Percentiles rank a stretch among this genome's conserved stretches.
Conservation (phyloP, 2,113 vertebrate genomes). For the Zosterops japonicus region DNA sequence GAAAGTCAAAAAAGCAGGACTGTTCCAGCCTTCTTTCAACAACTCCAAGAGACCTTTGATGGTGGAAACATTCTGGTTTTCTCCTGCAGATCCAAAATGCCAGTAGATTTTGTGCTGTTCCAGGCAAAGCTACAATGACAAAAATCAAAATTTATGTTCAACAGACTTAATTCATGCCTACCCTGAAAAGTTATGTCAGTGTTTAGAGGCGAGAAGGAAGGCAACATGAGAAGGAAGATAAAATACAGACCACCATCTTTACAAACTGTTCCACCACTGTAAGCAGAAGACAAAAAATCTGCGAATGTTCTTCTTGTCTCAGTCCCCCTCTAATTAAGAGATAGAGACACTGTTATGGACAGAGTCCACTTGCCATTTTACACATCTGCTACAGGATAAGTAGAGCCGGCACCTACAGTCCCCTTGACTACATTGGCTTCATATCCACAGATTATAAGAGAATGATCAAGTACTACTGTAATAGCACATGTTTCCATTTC, state of each 20-base stretch:
- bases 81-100: background rate
- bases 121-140: background rate
- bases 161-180: background rate
- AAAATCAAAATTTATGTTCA: background rate
- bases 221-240: background rate
- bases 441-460: background rate
- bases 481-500: background rate
- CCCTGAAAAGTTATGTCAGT: background rate
- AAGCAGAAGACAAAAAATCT: background rate
- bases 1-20: background rate
- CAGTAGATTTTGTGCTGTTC: background rate
- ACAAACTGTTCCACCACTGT: background rate
- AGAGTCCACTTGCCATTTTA: background rate
- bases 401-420: background rate
- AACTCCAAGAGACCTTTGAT: background rate
- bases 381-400: background rate
- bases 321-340: background rate
- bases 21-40: constrained; percentile 4
- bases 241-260: background rate
- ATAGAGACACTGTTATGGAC: background rate
- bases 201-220: background rate
- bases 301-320: background rate
- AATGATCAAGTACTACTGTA: background rate
- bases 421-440: background rate
- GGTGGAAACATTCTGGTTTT: background rate